Percentiles rank a stretch among this genome's conserved stretches.
Conservation (phyloP, 2,888 invertebrate species). For the Dryococelus australis region DNA sequence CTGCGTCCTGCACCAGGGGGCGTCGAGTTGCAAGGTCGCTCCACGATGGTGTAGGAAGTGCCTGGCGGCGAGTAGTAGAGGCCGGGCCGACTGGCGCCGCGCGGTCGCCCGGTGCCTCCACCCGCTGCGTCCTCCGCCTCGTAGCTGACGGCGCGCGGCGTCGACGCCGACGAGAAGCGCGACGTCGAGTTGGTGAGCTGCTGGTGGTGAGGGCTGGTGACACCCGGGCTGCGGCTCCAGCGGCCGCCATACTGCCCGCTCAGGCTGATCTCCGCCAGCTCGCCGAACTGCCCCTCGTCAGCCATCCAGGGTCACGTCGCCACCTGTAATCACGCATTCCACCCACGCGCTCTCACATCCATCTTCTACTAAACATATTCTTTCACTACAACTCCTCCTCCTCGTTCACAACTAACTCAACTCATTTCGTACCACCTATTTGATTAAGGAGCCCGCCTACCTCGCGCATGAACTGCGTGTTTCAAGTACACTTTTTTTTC, state of each 20-base stretch:
- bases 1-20: conserved; percentile 49
- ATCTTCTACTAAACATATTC: too few species aligned
- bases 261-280: conserved; percentile 57
- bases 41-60: conserved; percentile 88
- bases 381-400: too few species aligned
- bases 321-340: conserved; percentile 50
- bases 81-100: conserved; percentile 63
- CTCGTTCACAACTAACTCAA: too few species aligned
- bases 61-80: conserved; percentile 88
- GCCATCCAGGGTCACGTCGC: conserved; percentile 55
- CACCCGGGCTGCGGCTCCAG: conserved; percentile 46
- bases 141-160: conserved; percentile 47
- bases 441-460: too few species aligned
- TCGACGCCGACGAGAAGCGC: conserved; percentile 38
- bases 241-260: conserved; percentile 51
- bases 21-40: conserved; percentile 59
- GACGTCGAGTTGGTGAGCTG: conserved; percentile 30
- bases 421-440: too few species aligned
- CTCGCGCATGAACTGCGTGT: too few species aligned
- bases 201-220: conserved; percentile 52
- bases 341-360: neutral
- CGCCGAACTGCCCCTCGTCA: conserved; percentile 58
- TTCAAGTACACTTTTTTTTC: too few species aligned
- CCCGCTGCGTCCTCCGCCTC: conserved; percentile 59
- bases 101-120: conserved; percentile 55